Evolutionary conservation across 2,797 vertebrate species (phyloP).

Genomic region (Australoheros facetus): DNA sequence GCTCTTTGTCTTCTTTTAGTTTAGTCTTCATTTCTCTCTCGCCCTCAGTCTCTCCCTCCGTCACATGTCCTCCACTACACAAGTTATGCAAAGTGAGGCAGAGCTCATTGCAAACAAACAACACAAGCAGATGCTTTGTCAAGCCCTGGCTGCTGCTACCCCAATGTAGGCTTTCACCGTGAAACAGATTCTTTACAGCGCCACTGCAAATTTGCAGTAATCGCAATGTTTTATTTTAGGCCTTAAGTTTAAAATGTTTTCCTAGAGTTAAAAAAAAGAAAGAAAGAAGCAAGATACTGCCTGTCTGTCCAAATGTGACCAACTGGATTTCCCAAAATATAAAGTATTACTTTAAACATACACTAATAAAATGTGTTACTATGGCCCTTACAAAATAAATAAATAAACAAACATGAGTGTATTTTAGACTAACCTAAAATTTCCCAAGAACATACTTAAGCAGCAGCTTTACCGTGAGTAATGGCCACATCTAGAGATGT

Average conservation of each 20-base stretch:
- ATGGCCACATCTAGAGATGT: constrained; percentile 2
- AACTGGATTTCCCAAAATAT: background rate
- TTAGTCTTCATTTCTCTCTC: constrained; percentile 66
- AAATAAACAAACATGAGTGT: background rate
- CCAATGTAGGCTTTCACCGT: constrained; percentile 59
- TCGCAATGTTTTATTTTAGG: background rate
- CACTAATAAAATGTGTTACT: too few species aligned
- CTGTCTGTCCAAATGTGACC: background rate
- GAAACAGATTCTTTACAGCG: constrained; percentile 30
- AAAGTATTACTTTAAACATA: background rate
- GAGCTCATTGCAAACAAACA: constrained; percentile 82
- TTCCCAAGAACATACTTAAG: background rate
- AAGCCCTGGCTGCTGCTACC: constrained; percentile 49
- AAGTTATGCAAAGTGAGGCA: constrained; percentile 83
- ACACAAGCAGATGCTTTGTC: constrained; percentile 82
- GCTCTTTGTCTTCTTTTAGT: constrained; percentile 69
- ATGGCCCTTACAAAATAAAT: too few species aligned
- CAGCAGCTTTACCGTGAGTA: background rate
- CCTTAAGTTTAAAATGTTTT: background rate
- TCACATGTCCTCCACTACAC: constrained; percentile 82
- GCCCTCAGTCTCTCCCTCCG: constrained; percentile 66
- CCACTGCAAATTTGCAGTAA: background rate
- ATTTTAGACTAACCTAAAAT: background rate
- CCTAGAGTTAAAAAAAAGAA: background rate
- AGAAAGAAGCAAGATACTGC: background rate